A percentile compares a stretch with the other conserved stretches of the same genome.
Conservation (phyloP, 1,140 invertebrate species). For the Oncopeltus fasciatus region DNA sequence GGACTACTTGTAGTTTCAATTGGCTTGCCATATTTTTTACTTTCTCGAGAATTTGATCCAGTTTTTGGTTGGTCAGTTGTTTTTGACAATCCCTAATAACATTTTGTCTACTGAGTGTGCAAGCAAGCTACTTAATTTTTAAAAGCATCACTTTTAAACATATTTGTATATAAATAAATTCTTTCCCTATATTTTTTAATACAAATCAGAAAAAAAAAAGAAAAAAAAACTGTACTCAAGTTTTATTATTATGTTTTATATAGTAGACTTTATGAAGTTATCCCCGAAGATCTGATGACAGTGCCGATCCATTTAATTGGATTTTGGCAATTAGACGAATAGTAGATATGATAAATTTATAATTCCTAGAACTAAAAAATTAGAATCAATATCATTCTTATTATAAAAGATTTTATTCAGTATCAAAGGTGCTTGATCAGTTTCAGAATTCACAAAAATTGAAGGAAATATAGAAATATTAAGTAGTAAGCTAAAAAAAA, state of each 20-base stretch:
- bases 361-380: conserved; percentile 5
- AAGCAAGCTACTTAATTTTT: background rate
- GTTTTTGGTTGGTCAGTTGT: conserved; percentile 6
- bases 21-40: conserved; percentile 56
- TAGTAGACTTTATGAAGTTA: background rate
- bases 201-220: background rate
- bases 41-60: background rate
- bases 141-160: background rate
- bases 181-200: background rate
- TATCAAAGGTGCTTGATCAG: conserved; percentile 20
- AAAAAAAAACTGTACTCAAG: conserved; percentile 1
- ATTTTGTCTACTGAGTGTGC: background rate
- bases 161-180: background rate
- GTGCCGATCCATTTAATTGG: conserved; percentile 8
- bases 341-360: background rate
- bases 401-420: background rate
- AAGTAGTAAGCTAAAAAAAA: background rate
- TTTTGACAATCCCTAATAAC: background rate
- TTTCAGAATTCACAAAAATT: conserved; percentile 14
- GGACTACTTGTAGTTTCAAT: conserved; percentile 50
- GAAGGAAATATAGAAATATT: background rate
- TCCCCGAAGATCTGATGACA: background rate
- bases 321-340: conserved; percentile 5
- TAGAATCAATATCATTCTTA: background rate
- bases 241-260: background rate